Base-by-base conservation (phyloP, 1,140 invertebrate species). In the Neodiprion virginianus region DNA sequence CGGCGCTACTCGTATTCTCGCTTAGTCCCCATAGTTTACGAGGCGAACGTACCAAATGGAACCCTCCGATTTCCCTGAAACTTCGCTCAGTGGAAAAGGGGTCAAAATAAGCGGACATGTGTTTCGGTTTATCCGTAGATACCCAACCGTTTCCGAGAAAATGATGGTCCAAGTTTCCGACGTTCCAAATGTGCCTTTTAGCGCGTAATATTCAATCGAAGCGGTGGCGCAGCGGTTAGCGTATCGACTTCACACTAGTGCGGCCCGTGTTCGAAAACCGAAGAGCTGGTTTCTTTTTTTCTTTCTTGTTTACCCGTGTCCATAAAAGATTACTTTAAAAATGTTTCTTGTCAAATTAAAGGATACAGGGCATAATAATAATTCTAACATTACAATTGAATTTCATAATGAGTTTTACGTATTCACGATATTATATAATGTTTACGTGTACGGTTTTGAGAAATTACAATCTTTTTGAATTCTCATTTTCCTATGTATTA, bases 361-460 rank as follows among this genome's bases (percentile, higher is more conserved):
- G 53, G 53, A 7, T 61, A 61, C 53, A 11, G 8, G 53, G 53
- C 53, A 17, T 61, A 61, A 61, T 61, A 61, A 61, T 12, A 61
- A 61, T 0, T 61, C 5, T 61, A 61, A 61, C 5, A 61, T 61
- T 61, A 61, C 53, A 61, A 61, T 0, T 61, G 5, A 8, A 5
- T 61, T 61, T 61, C 53, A 61, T 61, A 61, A 61, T 61, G 53
- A 61, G 53, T 61, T 61, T 5, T 61, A 61, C 8, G 53, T 61
- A 61, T 8, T 61, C 8, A 61, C 8, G 53, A 61, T 61, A 61
- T 61, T 12, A 61, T 14, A 61, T 61, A 61, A 40, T 40, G 5
- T 40, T 40, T 61, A 14, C n/a, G 53, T 61, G 53, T 61, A 12
- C 4, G 53, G 53, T 61, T 61, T 61, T 8, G 11, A 7, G 8